phyloP scores from a whole-genome alignment of 30 jellyfish, hydroid and myxozoan species.

The Turritopsis rubra region DNA sequence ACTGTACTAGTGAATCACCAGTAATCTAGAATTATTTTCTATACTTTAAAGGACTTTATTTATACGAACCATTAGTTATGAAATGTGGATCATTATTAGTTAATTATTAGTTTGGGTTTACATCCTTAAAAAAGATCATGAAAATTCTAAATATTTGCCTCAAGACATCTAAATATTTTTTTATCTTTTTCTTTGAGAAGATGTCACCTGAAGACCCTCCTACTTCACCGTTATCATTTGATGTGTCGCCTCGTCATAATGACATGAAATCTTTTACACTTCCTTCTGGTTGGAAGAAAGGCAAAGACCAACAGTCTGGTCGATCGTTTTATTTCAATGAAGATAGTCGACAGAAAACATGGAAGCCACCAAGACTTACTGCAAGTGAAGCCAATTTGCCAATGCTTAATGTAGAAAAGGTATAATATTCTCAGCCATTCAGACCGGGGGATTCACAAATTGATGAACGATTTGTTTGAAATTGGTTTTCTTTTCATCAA shows the following conservation, averaged over 20 bases:
- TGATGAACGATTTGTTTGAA: too few species aligned
- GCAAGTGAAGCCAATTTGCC: background rate
- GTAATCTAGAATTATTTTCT: too few species aligned
- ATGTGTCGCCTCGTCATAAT: conserved; percentile 29
- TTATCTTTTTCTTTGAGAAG: background rate
- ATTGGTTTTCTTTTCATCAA: too few species aligned
- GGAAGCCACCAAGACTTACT: conserved; percentile 79
- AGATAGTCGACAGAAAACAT: conserved; percentile 47
- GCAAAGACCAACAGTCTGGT: conserved; percentile 60
- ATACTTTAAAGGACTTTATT: too few species aligned
- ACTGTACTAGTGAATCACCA: too few species aligned
- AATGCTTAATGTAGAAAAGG: background rate
- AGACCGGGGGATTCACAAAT: too few species aligned
- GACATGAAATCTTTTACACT: conserved; percentile 50
- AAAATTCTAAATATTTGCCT: too few species aligned
- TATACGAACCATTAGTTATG: too few species aligned
- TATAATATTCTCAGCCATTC: background rate
- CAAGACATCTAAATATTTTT: too few species aligned
- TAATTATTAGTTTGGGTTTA: too few species aligned
- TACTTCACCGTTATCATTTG: conserved; percentile 24
- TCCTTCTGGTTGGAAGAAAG: conserved; percentile 83
- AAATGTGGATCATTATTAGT: too few species aligned
- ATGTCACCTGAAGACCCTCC: conserved; percentile 13
- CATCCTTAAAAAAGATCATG: too few species aligned
- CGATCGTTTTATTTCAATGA: conserved; percentile 71